Base-by-base conservation (phyloP, 2,888 invertebrate genomes). In the Folsomia manolachei region DNA sequence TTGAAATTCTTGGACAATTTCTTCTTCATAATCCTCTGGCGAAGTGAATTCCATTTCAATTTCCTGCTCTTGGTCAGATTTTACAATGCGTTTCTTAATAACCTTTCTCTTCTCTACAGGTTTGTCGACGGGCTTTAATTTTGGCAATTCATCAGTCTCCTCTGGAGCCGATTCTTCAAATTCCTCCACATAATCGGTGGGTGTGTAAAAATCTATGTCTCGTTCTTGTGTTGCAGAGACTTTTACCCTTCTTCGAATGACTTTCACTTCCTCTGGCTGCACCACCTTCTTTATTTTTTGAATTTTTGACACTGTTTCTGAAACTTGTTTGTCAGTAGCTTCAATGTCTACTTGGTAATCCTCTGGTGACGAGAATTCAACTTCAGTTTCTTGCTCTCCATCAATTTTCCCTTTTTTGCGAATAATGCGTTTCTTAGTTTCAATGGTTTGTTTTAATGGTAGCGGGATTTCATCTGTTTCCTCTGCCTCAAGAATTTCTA, bases 211-310 rank as follows among this genome's bases (percentile, higher is more conserved):
- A n/a, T 23, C 4, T 52, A 66, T 52, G 21, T 21, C 9, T n/a
- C 27, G 63, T 14, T 61, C 64, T 27, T 64, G 64, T 19, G 11
- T 60, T 7, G 60, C 60, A 64, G 27, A 19, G n/a, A 64, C 27
- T 19, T 64, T 25, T 2, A 27, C 64, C 25, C 27, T 26, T 19
- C 19, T 60, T 19, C 60, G 11, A 7, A 19, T 7, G 7, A n/a
- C 60, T 82, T 82, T 69, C 82, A 82, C 7, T 69, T 76, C 74
- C 19, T 53, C 62, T n/a, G 51, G 51, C 51, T 51, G 51, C 18
- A 11, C 9, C 9, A 18, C 9, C 18, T 51, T 51, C 18, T 11
- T 9, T 51, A 11, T 51, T 51, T 51, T 51, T 18, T 51, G 51
- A 51, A 51, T 51, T 51, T 51, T 9, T 9, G 18, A 11, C 51